These are phyloP conservation scores for Xestobium rufovillosum DNA, from an alignment of 2,888 invertebrate species.

Conservation along the genomic window DNA sequence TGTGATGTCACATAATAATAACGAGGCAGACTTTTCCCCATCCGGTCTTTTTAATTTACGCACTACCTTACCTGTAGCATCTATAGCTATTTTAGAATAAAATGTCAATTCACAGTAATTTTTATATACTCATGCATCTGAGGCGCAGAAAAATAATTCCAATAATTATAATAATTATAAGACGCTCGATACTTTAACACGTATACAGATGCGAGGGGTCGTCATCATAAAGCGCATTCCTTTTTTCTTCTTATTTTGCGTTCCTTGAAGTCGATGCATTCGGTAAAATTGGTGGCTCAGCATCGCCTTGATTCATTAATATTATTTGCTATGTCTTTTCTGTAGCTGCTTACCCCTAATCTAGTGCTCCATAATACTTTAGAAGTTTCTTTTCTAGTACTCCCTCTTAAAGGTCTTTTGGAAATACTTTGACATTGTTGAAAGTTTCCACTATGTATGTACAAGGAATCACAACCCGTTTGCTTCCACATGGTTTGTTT, in stretches of 20 bases:
- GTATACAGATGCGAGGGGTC: conserved; percentile 1
- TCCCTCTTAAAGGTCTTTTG: not conserved
- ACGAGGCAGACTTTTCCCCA: not conserved
- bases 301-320: not conserved
- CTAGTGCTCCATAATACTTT: not conserved
- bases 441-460: conserved; percentile 2
- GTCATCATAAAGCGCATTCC: not conserved
- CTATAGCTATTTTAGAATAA: conserved; percentile 1
- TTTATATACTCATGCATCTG: not conserved
- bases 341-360: not conserved
- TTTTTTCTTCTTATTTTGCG: not conserved
- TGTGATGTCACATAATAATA: not conserved
- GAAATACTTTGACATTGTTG: not conserved
- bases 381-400: not conserved
- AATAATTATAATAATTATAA: not conserved
- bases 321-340: not conserved
- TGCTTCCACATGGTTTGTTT: not conserved
- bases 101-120: not conserved
- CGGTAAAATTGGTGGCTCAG: not conserved
- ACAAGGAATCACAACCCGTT: not conserved
- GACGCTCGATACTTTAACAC: not conserved
- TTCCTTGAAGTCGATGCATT: not conserved
- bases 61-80: not conserved
- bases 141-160: not conserved
- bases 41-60: not conserved